phyloP scores from a whole-genome alignment of 2,888 invertebrate genomes.

The Rotaria socialis region DNA sequence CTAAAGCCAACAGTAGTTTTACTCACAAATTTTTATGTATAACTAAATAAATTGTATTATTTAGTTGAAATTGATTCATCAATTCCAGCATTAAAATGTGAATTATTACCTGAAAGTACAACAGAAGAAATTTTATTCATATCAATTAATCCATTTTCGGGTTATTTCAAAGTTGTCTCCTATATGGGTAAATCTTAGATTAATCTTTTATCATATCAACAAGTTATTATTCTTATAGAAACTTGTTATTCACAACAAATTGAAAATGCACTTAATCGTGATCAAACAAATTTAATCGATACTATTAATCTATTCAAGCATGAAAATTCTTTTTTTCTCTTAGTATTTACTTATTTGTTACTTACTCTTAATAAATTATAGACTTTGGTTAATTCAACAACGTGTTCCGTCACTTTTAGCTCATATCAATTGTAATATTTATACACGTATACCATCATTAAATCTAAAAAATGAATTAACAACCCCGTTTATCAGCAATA shows the following conservation, averaged over 20 bases:
- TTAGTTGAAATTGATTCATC: slow-evolving; percentile 22
- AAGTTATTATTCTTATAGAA: neutral
- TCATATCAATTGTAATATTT: neutral
- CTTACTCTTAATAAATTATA: neutral
- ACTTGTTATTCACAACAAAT: slow-evolving; percentile 26
- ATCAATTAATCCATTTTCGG: slow-evolving; percentile 10
- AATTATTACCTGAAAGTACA: neutral
- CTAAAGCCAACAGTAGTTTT: neutral
- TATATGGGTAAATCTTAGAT: slow-evolving; percentile 9
- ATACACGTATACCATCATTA: neutral
- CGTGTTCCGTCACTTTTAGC: slow-evolving; percentile 25
- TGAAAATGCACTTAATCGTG: slow-evolving; percentile 9
- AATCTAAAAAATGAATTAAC: neutral
- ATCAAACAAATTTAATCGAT: neutral
- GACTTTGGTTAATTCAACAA: slow-evolving; percentile 31
- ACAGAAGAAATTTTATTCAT: slow-evolving; percentile 25
- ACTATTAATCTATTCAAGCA: neutral
- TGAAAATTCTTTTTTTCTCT: neutral
- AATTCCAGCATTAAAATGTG: slow-evolving; percentile 10
- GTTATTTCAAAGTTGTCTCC: neutral
- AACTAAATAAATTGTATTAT: neutral
- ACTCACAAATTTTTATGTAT: neutral
- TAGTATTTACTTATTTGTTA: neutral
- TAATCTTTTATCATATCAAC: neutral
- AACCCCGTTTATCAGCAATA: neutral